Evolutionary conservation across 2,888 invertebrate genomes (phyloP).

Genomic region (Acleris holmiana): DNA sequence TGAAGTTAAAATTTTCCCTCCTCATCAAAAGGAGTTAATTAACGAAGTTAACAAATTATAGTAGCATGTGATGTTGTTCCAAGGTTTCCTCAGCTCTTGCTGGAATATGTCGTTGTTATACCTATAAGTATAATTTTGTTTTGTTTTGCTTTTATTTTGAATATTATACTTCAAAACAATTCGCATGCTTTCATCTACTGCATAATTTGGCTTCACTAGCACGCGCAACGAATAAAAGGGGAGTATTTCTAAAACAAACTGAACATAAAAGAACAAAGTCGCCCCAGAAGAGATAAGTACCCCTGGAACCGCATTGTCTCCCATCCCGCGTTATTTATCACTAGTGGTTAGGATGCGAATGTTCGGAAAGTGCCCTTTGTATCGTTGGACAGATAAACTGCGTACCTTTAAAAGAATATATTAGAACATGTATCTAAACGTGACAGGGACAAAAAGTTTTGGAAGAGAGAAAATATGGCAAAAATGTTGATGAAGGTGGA

Average conservation of each 20-base stretch:
- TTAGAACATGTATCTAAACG: slow-evolving; percentile 26
- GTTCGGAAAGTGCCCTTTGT: slow-evolving; percentile 36
- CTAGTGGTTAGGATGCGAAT: slow-evolving; percentile 44
- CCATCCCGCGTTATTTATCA: slow-evolving; percentile 50
- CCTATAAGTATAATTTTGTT: not conserved
- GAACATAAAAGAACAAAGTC: slow-evolving; percentile 49
- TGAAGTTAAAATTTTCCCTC: slow-evolving; percentile 1
- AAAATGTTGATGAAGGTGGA: not conserved
- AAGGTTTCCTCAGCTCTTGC: slow-evolving; percentile 4
- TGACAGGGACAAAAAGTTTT: slow-evolving; percentile 11
- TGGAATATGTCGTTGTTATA: slow-evolving; percentile 4
- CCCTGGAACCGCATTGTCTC: slow-evolving; percentile 45
- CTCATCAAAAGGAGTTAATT: slow-evolving; percentile 6
- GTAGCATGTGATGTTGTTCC: slow-evolving; percentile 13
- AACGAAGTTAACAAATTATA: slow-evolving; percentile 16
- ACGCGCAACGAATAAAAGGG: not conserved
- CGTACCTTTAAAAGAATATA: slow-evolving; percentile 28
- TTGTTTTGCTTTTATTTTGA: too few species aligned
- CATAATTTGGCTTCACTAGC: slow-evolving; percentile 2
- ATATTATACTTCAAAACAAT: not conserved
- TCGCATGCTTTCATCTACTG: not conserved
- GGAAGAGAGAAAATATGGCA: not conserved
- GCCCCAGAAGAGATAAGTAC: slow-evolving; percentile 45
- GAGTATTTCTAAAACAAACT: slow-evolving; percentile 41
- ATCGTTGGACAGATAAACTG: slow-evolving; percentile 33